Percentiles rank a stretch among this genome's conserved stretches.
These are phyloP conservation scores for Poecilus cupreus DNA, from an alignment of 2,888 invertebrate species.

Conservation along the genomic window DNA sequence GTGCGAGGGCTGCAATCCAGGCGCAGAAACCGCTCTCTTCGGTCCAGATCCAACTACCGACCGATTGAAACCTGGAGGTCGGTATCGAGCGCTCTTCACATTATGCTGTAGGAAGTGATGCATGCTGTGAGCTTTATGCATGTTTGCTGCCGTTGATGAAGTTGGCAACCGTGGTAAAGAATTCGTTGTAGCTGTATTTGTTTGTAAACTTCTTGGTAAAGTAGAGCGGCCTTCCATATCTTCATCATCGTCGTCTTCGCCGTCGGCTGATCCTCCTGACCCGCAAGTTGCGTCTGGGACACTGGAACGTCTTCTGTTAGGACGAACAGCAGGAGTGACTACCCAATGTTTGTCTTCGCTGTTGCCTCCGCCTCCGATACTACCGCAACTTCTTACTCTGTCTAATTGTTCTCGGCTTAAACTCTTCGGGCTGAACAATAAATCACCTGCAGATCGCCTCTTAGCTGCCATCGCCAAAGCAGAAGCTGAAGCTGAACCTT, in stretches of 20 bases:
- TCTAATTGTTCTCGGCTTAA: constrained; percentile 85
- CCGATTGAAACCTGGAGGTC: constrained; percentile 87
- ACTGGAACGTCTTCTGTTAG: constrained; percentile 74
- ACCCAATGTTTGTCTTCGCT: constrained; percentile 73
- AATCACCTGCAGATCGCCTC: constrained; percentile 88
- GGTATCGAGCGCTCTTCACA: constrained; percentile 90
- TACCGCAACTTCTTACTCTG: constrained; percentile 86
- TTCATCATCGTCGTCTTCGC: constrained; percentile 74
- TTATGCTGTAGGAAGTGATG: constrained; percentile 78
- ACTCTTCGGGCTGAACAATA: constrained; percentile 86
- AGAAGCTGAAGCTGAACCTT: constrained; percentile 78
- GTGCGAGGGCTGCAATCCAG: constrained; percentile 82
- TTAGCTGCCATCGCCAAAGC: constrained; percentile 83
- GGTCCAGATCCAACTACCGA: constrained; percentile 74
- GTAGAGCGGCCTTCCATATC: constrained; percentile 76
- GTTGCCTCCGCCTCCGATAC: constrained; percentile 83
- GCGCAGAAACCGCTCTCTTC: constrained; percentile 84
- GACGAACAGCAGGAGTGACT: constrained; percentile 68
- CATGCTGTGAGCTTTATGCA: constrained; percentile 80
- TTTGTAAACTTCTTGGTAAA: constrained; percentile 79
- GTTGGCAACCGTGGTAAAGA: constrained; percentile 85
- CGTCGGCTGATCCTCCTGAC: constrained; percentile 75
- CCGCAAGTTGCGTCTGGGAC: constrained; percentile 76
- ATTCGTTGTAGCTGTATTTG: constrained; percentile 80
- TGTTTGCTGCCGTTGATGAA: constrained; percentile 68